Evolutionary conservation across 2,888 invertebrate species (phyloP).

Genomic region (Globia sparganii): DNA sequence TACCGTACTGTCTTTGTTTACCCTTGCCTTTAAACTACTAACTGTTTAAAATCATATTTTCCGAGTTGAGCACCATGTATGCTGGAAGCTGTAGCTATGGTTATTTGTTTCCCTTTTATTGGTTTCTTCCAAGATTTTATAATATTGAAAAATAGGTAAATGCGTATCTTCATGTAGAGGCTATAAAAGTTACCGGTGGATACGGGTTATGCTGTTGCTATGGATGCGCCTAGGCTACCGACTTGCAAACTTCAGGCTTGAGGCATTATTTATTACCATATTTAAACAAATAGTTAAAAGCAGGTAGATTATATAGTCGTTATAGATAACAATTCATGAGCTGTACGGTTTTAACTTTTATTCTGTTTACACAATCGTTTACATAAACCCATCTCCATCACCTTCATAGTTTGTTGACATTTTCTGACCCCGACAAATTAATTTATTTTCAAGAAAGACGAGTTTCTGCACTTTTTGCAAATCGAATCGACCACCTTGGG

Average conservation of each 20-base stretch:
- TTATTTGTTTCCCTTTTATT: not conserved
- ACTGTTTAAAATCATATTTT: not conserved
- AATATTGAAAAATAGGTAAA: not conserved
- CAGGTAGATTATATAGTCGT: slow-evolving; percentile 7
- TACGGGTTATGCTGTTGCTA: slow-evolving; percentile 19
- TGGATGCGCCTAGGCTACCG: not conserved
- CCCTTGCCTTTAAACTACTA: not conserved
- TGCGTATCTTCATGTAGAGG: not conserved
- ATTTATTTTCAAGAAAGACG: slow-evolving; percentile 74
- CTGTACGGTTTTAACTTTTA: slow-evolving; percentile 31
- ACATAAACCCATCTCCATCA: slow-evolving; percentile 66
- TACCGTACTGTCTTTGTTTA: slow-evolving; percentile 35
- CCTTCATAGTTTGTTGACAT: slow-evolving; percentile 83
- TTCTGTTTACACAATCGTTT: slow-evolving; percentile 55
- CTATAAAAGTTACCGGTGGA: not conserved
- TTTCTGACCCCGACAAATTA: slow-evolving; percentile 74
- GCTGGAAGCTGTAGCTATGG: not conserved
- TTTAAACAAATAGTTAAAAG: slow-evolving; percentile 30
- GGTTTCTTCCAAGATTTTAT: not conserved
- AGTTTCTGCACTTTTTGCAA: slow-evolving; percentile 80
- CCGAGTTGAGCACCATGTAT: not conserved
- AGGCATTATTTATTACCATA: slow-evolving; percentile 4
- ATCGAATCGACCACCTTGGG: slow-evolving; percentile 79
- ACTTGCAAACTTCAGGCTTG: slow-evolving; percentile 15
- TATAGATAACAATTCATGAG: slow-evolving; percentile 28